A percentile compares a stretch with the other conserved stretches of the same genome.
phyloP scores from a whole-genome alignment of 2,888 invertebrate genomes.

The Tridacna gigas region DNA sequence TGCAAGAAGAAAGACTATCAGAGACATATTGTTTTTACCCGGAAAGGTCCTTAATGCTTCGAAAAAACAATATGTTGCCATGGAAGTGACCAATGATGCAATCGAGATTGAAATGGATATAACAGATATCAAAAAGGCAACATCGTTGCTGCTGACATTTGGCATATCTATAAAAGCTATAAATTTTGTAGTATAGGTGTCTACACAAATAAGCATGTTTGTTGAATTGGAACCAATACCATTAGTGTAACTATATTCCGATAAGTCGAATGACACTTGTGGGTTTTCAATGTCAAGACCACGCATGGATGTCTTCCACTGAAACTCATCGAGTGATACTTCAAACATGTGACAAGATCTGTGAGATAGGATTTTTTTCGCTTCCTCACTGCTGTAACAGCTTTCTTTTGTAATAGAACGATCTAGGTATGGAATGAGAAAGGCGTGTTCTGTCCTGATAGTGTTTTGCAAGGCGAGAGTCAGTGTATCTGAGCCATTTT shows the following conservation, averaged over 20 bases:
- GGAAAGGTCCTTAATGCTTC: slow-evolving; percentile 42
- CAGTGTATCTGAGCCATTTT: neutral
- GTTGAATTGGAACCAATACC: neutral
- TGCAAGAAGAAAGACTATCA: slow-evolving; percentile 25
- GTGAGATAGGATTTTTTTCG: neutral
- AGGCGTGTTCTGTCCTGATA: neutral
- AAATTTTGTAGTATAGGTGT: neutral
- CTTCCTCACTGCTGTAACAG: neutral
- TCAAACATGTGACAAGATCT: slow-evolving; percentile 14
- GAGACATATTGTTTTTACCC: slow-evolving; percentile 51
- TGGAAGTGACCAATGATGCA: slow-evolving; percentile 26
- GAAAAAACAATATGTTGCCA: slow-evolving; percentile 34
- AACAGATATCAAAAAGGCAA: slow-evolving; percentile 12
- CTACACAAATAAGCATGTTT: neutral
- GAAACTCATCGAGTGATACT: neutral
- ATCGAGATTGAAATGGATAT: slow-evolving; percentile 34
- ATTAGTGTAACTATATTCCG: neutral
- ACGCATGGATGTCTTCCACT: neutral
- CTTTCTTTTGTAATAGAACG: neutral
- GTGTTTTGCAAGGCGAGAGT: neutral
- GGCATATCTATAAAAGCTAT: neutral
- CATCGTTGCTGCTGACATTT: neutral
- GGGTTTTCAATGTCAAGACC: neutral
- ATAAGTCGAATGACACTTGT: neutral
- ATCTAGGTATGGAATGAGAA: neutral